These are phyloP conservation scores for Nomada goodeniana DNA, from an alignment of 2,888 invertebrate genomes.

Conservation along the genomic window DNA sequence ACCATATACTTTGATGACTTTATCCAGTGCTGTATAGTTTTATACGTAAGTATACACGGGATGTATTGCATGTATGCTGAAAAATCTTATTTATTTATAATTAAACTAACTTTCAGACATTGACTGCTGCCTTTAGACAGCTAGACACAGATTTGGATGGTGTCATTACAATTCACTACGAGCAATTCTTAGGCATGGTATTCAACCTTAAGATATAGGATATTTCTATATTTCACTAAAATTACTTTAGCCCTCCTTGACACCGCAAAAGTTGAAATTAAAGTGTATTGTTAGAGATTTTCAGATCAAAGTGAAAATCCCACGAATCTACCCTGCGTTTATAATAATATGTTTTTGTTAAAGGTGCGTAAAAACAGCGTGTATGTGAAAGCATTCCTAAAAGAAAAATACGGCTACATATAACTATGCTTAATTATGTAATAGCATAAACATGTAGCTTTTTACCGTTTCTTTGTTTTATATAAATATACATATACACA, in stretches of 20 bases:
- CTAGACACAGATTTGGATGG: constrained; percentile 97
- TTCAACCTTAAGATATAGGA: constrained; percentile 90
- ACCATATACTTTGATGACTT: constrained; percentile 99
- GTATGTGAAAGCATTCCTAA: constrained; percentile 42
- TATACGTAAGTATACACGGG: constrained; percentile 90
- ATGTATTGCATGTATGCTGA: not conserved
- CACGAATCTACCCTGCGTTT: not conserved
- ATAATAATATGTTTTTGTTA: not conserved
- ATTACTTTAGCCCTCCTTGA: constrained; percentile 36
- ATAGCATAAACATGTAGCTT: constrained; percentile 12
- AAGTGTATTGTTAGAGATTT: constrained; percentile 15
- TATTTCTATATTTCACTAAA: not conserved
- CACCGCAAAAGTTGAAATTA: constrained; percentile 34
- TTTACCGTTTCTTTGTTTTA: not conserved
- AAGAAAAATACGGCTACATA: not conserved
- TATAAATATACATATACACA: not conserved
- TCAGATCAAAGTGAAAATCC: constrained; percentile 18
- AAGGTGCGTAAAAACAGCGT: not conserved
- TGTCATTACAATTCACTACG: constrained; percentile 97
- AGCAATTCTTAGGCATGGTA: constrained; percentile 97
- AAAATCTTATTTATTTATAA: not conserved
- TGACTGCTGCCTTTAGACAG: constrained; percentile 94
- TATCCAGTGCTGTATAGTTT: constrained; percentile 97
- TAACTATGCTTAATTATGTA: constrained; percentile 2
- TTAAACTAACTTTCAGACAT: constrained; percentile 87